Evolutionary conservation across 92 coral and sea anemone species (phyloP).

Genomic region (Meandrina meandrites): DNA sequence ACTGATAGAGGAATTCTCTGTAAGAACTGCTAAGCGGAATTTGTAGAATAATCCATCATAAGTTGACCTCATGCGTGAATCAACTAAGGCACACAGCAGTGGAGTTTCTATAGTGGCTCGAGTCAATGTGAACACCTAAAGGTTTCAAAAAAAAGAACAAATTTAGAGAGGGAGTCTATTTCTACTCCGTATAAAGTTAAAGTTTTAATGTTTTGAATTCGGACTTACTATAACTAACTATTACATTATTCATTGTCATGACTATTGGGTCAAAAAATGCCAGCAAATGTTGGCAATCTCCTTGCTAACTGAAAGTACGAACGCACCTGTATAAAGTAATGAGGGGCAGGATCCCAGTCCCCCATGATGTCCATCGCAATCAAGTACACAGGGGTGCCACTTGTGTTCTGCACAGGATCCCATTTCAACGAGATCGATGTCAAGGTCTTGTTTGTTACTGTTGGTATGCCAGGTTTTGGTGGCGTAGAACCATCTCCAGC

Average conservation of each 20-base stretch:
- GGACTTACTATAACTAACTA: too few species aligned
- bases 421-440: conserved; percentile 51
- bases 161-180: too few species aligned
- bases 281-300: background rate
- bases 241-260: too few species aligned
- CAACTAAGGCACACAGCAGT: background rate
- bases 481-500: conserved; percentile 24
- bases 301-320: background rate
- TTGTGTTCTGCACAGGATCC: conserved; percentile 47
- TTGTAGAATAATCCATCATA: conserved; percentile 20
- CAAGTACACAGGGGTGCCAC: conserved; percentile 60
- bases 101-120: background rate
- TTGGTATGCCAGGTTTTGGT: conserved; percentile 42
- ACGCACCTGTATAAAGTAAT: background rate
- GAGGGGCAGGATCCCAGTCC: background rate
- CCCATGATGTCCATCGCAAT: conserved; percentile 40
- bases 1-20: conserved; percentile 45
- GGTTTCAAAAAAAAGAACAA: background rate
- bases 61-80: background rate
- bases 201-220: too few species aligned
- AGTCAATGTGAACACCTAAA: conserved; percentile 25
- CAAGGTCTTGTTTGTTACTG: conserved; percentile 26
- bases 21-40: conserved; percentile 39
- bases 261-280: background rate
- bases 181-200: too few species aligned